Percentiles rank a stretch among this genome's conserved stretches.
phyloP scores from a whole-genome alignment of 2,888 invertebrate species.

The Dasypogon diadema region DNA sequence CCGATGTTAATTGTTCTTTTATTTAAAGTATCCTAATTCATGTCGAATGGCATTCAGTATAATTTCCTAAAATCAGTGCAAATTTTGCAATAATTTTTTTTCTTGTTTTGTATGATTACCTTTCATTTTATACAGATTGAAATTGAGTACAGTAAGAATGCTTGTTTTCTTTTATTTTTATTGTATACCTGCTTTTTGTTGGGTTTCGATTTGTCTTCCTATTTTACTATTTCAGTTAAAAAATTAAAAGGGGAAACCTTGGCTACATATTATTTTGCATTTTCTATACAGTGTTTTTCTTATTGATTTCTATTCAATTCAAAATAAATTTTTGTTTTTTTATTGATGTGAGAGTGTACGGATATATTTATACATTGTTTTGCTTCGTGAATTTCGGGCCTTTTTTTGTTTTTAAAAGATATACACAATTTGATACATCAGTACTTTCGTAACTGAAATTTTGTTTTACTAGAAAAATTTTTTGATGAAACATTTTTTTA shows the following conservation, averaged over 20 bases:
- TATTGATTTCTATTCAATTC: constrained; percentile 38
- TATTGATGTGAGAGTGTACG: constrained; percentile 25
- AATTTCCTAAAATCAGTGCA: constrained; percentile 24
- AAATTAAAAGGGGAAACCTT: constrained; percentile 44
- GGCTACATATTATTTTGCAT: constrained; percentile 15
- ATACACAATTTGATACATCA: constrained; percentile 36
- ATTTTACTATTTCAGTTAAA: constrained; percentile 16
- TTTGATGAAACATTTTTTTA: constrained; percentile 20
- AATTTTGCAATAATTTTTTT: constrained; percentile 33
- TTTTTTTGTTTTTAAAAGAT: constrained; percentile 28
- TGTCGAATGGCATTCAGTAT: constrained; percentile 18
- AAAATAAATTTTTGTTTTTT: constrained; percentile 18
- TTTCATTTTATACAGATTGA: constrained; percentile 38
- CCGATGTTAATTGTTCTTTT: constrained; percentile 34
- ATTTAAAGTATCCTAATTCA: constrained; percentile 27
- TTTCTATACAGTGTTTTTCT: constrained; percentile 19
- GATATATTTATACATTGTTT: constrained; percentile 22
- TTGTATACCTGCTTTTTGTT: constrained; percentile 37
- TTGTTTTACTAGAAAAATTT: not conserved
- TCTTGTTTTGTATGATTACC: not conserved
- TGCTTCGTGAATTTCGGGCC: not conserved
- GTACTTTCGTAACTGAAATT: constrained; percentile 24
- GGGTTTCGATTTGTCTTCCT: constrained; percentile 33
- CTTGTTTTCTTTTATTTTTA: constrained; percentile 23
- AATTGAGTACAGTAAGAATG: not conserved